Percentiles rank a stretch among this genome's conserved stretches.
These are phyloP conservation scores for Phrynosoma platyrhinos DNA, from an alignment of 2,113 vertebrate genomes.

Conservation along the genomic window DNA sequence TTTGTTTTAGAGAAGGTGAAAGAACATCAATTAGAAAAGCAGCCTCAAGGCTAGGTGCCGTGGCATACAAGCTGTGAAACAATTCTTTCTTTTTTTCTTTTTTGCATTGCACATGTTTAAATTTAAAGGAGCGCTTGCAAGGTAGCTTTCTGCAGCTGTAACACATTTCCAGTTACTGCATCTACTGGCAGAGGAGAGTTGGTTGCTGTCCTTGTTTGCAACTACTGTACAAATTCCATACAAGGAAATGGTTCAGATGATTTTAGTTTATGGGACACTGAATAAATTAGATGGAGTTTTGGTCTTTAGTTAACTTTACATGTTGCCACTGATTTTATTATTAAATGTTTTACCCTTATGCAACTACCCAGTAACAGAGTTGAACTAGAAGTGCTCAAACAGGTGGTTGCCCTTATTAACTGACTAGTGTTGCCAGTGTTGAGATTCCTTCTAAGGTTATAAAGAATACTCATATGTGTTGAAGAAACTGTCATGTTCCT, in stretches of 20 bases:
- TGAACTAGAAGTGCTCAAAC: background rate
- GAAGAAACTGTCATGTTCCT: too few species aligned
- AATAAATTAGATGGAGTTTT: background rate
- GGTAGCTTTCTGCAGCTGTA: background rate
- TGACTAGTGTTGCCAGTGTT: background rate
- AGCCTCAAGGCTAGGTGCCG: conserved; percentile 33
- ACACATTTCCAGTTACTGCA: background rate
- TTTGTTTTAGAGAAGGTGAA: conserved; percentile 24
- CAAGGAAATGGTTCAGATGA: conserved; percentile 26
- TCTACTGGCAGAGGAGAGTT: background rate
- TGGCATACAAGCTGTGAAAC: conserved; percentile 13
- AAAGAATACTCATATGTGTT: too few species aligned
- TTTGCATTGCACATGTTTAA: background rate
- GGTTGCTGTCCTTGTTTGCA: background rate
- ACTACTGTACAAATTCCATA: conserved; percentile 20
- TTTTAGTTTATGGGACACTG: conserved; percentile 29
- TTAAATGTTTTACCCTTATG: background rate
- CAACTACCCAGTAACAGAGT: background rate
- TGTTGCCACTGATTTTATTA: background rate
- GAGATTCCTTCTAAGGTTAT: too few species aligned
- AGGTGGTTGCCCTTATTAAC: background rate
- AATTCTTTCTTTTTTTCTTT: background rate
- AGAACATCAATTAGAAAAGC: conserved; percentile 12
- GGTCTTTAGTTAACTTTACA: background rate
- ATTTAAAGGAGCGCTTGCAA: conserved; percentile 24